phyloP scores from a whole-genome alignment of 2,888 invertebrate species.

The Deroplatys truncata region DNA sequence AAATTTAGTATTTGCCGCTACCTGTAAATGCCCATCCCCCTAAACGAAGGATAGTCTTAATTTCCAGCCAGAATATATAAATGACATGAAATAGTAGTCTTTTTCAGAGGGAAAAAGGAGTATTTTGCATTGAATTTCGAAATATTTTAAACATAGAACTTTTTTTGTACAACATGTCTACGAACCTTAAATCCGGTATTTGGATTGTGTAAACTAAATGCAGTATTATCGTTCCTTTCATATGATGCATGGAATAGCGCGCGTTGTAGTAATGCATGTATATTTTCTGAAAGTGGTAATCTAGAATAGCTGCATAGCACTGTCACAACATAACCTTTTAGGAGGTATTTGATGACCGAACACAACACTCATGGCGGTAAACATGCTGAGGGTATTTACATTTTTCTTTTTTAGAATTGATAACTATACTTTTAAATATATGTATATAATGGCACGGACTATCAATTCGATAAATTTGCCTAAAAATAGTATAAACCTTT shows the following conservation, averaged over 20 bases:
- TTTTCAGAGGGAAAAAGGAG: too few species aligned
- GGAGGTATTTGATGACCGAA: background rate
- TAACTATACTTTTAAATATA: too few species aligned
- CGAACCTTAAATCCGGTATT: background rate
- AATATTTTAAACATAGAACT: too few species aligned
- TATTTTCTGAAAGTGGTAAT: background rate
- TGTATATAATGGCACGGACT: too few species aligned
- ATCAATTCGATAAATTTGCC: too few species aligned
- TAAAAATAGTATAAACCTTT: too few species aligned
- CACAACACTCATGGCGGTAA: too few species aligned
- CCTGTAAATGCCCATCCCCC: background rate
- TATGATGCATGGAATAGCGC: background rate
- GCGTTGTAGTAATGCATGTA: too few species aligned
- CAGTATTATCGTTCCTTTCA: background rate
- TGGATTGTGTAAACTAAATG: background rate
- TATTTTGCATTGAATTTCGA: too few species aligned
- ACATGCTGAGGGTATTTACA: too few species aligned
- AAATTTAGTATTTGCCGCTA: background rate
- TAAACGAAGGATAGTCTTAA: background rate
- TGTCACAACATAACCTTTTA: background rate
- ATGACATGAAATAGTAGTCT: background rate
- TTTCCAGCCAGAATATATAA: background rate
- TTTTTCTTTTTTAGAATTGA: too few species aligned
- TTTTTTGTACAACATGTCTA: too few species aligned
- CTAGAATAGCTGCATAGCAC: background rate